A percentile compares a stretch with the other conserved stretches of the same genome.
phyloP scores from a whole-genome alignment of 2,797 vertebrate species.

The Pseudochromis fuscus region DNA sequence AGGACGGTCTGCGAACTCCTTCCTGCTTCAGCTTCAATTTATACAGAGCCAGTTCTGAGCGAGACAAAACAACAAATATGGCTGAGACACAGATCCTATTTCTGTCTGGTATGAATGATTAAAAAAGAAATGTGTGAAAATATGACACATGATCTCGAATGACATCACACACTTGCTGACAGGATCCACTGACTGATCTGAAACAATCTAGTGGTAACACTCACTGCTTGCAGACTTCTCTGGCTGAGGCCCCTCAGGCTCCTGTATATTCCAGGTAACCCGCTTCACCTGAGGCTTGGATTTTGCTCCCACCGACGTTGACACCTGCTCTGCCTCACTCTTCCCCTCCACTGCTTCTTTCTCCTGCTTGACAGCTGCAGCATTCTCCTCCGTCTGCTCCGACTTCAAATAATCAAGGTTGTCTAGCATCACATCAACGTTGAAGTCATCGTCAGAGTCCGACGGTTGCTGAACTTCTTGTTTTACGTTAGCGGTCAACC shows the following conservation, averaged over 20 bases:
- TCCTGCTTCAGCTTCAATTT: conserved; percentile 88
- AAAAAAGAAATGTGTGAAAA: no score
- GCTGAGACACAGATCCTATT: background rate
- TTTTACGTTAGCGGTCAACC: conserved; percentile 53
- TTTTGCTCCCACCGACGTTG: conserved; percentile 75
- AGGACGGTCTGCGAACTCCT: conserved; percentile 85
- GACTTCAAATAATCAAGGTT: conserved; percentile 79
- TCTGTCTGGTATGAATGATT: no score
- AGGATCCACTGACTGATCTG: background rate
- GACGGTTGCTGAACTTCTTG: conserved; percentile 70
- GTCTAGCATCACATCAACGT: conserved; percentile 83
- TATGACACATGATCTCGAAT: background rate
- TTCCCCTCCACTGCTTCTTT: conserved; percentile 53
- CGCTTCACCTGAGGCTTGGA: conserved; percentile 91
- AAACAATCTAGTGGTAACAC: conserved; percentile 32
- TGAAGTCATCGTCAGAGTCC: conserved; percentile 82
- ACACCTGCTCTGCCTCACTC: conserved; percentile 66
- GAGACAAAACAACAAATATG: conserved; percentile 20
- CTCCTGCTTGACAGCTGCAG: conserved; percentile 49
- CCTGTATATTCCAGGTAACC: conserved; percentile 98
- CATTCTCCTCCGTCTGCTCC: conserved; percentile 46
- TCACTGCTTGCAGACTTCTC: conserved; percentile 88
- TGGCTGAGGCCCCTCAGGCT: conserved; percentile 80
- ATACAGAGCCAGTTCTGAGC: conserved; percentile 87
- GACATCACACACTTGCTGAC: background rate